Conservation (phyloP, 2,888 invertebrate species). For the Tetanocera ferruginea region DNA sequence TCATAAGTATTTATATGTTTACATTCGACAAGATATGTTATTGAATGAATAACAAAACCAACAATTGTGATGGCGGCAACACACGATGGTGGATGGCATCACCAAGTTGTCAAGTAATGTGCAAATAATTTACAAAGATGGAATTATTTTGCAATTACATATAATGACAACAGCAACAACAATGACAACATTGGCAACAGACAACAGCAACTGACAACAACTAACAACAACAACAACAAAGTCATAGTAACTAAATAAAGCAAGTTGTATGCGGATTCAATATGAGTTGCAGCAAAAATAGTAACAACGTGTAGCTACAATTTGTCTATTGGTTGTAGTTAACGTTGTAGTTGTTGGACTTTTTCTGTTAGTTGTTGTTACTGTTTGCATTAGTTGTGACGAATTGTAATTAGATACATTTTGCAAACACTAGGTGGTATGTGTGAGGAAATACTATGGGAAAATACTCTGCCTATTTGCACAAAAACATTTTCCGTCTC, state of each 20-base stretch:
- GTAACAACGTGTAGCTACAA: background rate
- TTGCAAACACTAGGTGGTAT: background rate
- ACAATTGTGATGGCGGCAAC: background rate
- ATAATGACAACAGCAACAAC: background rate
- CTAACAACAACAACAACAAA: background rate
- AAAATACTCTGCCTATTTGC: background rate
- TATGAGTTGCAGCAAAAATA: background rate
- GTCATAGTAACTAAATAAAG: background rate
- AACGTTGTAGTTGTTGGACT: background rate
- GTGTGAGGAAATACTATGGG: background rate
- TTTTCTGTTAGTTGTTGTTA: background rate
- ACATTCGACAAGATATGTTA: background rate
- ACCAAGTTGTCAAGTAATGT: constrained; percentile 23
- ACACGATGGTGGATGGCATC: constrained; percentile 24
- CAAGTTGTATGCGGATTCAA: background rate
- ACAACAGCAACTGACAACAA: background rate
- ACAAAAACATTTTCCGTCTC: background rate
- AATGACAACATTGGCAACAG: background rate
- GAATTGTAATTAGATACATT: constrained; percentile 22
- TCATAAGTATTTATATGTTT: constrained; percentile 6
- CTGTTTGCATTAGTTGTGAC: constrained; percentile 12
- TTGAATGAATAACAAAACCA: background rate
- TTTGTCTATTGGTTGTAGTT: constrained; percentile 5
- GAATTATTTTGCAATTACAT: constrained; percentile 16
- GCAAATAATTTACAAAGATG: constrained; percentile 28